Evolutionary conservation across 2,888 invertebrate genomes (phyloP), one percentile per base, ranked within the genome.

Genomic region (Phymatocera aterrima): DNA sequence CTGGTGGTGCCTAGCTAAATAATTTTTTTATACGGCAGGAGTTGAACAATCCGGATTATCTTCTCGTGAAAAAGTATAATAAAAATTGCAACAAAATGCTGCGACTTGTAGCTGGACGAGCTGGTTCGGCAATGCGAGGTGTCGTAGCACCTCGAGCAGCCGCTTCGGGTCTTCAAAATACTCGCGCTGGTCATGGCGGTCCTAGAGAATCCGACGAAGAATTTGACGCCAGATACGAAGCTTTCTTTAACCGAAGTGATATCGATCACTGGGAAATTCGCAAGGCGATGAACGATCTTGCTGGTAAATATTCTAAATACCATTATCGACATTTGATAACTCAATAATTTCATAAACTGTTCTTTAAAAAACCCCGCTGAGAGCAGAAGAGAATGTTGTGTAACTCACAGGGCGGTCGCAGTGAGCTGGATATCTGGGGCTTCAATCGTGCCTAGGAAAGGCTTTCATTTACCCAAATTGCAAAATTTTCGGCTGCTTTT

Each of bases 181-280:
- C 90, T 78, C 85, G 87, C 77, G 83, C 85, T 31, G 82, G 90
- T 18, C 93, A 93, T 84, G 92, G 89, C 10, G 92, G 91, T 12
- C 90, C 92, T 57, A 92, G 93, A 31, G 97, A 97, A 91, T 94
- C 95, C 51, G 97, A 97, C 82, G 97, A 96, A 87, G 95, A 96
- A 88, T 97, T 97, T 91, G 97, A 98, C 91, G 91, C 93, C 85
- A 94, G 95, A 89, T 97, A 96, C 90, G 96, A 95, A 88, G 93
- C 94, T 60, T 98, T 94, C 91, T 97, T 98, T 92, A 96, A 94
- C 90, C 94, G 96, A 80, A 92, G 93, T 80, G 96, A 97, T 87
- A 97, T 98, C 89, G 98, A 98, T 91, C 96, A 96, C 77, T 99
- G 98, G 99, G 97, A 98, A 92, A 93, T 97, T 85, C 95, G 98